phyloP scores from a whole-genome alignment of 1,140 invertebrate genomes.

The Alviniconcha marisindica region DNA sequence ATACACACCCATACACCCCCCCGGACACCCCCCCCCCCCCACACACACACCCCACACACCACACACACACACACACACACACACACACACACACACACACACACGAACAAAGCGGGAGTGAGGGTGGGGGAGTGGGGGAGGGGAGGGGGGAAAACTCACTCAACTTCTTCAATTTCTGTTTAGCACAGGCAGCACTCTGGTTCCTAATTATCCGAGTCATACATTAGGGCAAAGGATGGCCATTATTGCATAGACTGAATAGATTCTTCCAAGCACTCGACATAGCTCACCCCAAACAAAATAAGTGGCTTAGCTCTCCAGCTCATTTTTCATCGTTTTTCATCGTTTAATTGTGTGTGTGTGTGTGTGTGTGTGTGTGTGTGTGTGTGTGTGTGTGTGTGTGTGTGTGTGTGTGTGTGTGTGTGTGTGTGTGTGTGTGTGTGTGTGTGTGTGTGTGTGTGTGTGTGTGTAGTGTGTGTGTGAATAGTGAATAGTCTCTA shows the following conservation, averaged over 20 bases:
- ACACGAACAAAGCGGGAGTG: too few species aligned
- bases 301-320: too few species aligned
- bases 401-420: slow-evolving; percentile 28
- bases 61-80: slow-evolving; percentile 3
- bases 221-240: neutral
- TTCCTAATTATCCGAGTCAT: neutral
- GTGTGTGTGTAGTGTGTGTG: neutral
- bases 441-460: neutral
- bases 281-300: too few species aligned
- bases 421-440: slow-evolving; percentile 9
- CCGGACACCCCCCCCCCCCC: too few species aligned
- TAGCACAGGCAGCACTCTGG: neutral
- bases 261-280: too few species aligned
- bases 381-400: neutral
- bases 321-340: neutral
- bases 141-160: too few species aligned
- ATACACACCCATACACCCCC: too few species aligned
- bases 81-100: slow-evolving; percentile 30
- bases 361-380: slow-evolving; percentile 1
- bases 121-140: too few species aligned
- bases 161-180: too few species aligned
- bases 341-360: neutral
- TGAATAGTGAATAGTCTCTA: too few species aligned
- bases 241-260: neutral
- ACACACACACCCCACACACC: neutral